phyloP scores from a whole-genome alignment of 2,797 vertebrate species.

The Schizothorax lantsangensis region DNA sequence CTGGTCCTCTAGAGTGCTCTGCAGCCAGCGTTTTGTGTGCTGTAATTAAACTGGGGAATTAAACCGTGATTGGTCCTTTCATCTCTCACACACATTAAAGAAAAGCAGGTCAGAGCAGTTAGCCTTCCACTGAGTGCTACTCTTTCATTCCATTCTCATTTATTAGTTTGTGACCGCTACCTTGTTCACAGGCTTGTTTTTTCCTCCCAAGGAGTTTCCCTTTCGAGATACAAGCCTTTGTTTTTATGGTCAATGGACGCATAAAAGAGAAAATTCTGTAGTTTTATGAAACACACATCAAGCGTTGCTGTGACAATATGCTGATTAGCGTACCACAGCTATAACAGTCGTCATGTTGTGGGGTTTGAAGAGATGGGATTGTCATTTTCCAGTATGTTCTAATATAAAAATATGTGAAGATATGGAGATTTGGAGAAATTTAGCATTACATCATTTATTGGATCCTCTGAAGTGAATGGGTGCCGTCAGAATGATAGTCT shows the following conservation, averaged over 20 bases:
- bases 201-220: slow-evolving; percentile 49
- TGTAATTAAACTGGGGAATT: slow-evolving; percentile 70
- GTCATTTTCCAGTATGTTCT: neutral
- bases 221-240: slow-evolving; percentile 53
- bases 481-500: neutral
- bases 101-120: slow-evolving; percentile 42
- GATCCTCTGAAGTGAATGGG: neutral
- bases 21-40: slow-evolving; percentile 58
- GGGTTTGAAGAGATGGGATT: neutral
- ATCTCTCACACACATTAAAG: slow-evolving; percentile 46
- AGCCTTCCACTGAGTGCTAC: slow-evolving; percentile 55
- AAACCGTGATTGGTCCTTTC: slow-evolving; percentile 62
- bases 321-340: neutral
- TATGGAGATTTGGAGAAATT: too few species aligned
- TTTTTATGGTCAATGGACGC: neutral
- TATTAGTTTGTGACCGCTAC: slow-evolving; percentile 36
- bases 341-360: neutral
- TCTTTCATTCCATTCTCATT: slow-evolving; percentile 25
- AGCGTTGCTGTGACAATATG: neutral
- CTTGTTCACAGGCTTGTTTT: slow-evolving; percentile 12
- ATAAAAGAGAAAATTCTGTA: neutral
- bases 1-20: slow-evolving; percentile 49
- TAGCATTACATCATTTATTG: neutral
- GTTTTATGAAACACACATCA: neutral
- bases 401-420: too few species aligned